Evolutionary conservation across 2,113 vertebrate genomes (phyloP).

Genomic region (Coptodon rendalli): DNA sequence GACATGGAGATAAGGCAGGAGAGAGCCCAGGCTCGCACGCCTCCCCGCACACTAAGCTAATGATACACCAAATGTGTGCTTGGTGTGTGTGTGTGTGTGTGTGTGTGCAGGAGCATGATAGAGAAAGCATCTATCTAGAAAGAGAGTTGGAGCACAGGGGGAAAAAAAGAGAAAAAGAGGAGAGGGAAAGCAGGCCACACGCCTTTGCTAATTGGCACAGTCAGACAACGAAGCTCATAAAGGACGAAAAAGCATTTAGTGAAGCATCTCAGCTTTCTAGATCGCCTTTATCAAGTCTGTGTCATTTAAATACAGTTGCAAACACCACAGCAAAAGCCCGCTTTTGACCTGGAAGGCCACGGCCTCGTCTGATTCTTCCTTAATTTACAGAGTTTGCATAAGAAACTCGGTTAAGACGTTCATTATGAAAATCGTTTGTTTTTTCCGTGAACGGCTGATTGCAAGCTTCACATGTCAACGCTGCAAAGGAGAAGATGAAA

Average conservation of each 20-base stretch:
- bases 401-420: neutral
- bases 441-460: neutral
- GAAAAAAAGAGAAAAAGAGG: neutral
- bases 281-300: conserved; percentile 45
- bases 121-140: conserved; percentile 49
- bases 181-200: conserved; percentile 65
- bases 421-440: conserved; percentile 39
- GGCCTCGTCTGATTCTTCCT: conserved; percentile 15
- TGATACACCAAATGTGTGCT: conserved; percentile 66
- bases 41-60: conserved; percentile 69
- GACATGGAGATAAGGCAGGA: conserved; percentile 71
- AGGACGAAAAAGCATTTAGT: conserved; percentile 56
- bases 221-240: conserved; percentile 62
- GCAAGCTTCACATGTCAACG: conserved; percentile 16
- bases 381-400: conserved; percentile 39
- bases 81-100: conserved; percentile 16
- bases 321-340: conserved; percentile 7
- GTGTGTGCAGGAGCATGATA: conserved; percentile 5
- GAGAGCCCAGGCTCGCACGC: conserved; percentile 61
- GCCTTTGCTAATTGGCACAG: conserved; percentile 69
- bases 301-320: conserved; percentile 48
- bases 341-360: conserved; percentile 36
- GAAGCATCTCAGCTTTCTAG: conserved; percentile 54
- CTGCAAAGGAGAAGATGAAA: neutral
- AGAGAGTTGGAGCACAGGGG: conserved; percentile 24